Percentiles rank a stretch among this genome's conserved stretches.
Conservation (phyloP, 2,113 vertebrate genomes). For the Stercorarius parasiticus region DNA sequence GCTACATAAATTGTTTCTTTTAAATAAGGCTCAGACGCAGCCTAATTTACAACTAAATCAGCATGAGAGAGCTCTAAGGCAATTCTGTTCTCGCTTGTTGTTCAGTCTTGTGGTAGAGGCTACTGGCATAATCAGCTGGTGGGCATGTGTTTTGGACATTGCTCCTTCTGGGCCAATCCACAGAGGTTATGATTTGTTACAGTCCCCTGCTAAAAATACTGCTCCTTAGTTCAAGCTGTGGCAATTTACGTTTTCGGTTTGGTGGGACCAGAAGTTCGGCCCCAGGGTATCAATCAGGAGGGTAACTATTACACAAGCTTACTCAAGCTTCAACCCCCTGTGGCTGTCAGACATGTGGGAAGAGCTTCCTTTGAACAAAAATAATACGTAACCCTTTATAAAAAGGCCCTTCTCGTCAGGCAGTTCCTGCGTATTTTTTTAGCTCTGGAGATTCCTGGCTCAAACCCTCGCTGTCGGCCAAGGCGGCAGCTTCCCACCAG, state of each 20-base stretch:
- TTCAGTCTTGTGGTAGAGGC: not conserved
- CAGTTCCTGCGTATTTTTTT: not conserved
- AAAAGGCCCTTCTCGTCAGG: constrained; percentile 12
- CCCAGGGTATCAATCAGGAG: not conserved
- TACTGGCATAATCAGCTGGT: not conserved
- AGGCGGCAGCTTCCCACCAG: not conserved
- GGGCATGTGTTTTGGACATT: not conserved
- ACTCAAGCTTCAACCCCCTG: not conserved
- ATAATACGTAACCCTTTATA: constrained; percentile 11
- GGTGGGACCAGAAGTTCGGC: not conserved
- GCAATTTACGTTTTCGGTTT: not conserved
- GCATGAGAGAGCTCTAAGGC: not conserved
- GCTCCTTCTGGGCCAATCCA: not conserved
- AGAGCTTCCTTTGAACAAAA: constrained; percentile 19
- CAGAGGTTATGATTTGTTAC: not conserved
- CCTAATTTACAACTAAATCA: constrained; percentile 25
- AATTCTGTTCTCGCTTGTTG: not conserved
- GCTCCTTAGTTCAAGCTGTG: not conserved
- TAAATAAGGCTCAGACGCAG: constrained; percentile 5
- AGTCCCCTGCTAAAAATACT: not conserved
- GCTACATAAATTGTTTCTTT: not conserved
- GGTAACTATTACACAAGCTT: not conserved
- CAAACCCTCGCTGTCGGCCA: not conserved
- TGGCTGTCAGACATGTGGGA: constrained; percentile 31
- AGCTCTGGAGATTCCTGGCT: constrained; percentile 22